Conservation (phyloP, 2,797 vertebrate species). For the Smutsia gigantea region DNA sequence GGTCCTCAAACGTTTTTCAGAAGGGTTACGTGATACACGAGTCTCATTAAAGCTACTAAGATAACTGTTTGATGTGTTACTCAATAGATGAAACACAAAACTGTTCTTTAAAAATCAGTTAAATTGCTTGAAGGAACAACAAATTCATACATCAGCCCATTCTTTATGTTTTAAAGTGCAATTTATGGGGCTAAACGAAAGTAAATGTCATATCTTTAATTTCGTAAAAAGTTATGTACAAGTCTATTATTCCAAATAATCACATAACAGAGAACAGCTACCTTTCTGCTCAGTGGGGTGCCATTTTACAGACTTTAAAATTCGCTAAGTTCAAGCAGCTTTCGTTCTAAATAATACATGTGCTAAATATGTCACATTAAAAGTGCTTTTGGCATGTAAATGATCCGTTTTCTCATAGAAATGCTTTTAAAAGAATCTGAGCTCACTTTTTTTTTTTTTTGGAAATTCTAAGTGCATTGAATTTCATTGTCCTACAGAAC, state of each 20-base stretch:
- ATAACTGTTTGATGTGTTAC: slow-evolving; percentile 86
- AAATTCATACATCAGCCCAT: slow-evolving; percentile 86
- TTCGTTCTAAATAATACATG: slow-evolving; percentile 95
- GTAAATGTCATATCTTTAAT: slow-evolving; percentile 94
- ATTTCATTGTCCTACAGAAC: slow-evolving; percentile 91
- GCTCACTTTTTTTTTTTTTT: slow-evolving; percentile 87
- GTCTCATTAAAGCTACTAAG: slow-evolving; percentile 85
- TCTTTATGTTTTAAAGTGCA: slow-evolving; percentile 88
- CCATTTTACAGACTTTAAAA: slow-evolving; percentile 98
- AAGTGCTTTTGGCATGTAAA: slow-evolving; percentile 95
- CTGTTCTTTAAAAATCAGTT: slow-evolving; percentile 88
- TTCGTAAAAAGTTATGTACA: slow-evolving; percentile 94
- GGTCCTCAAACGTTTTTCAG: slow-evolving; percentile 64
- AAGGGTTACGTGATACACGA: slow-evolving; percentile 77
- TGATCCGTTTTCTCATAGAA: slow-evolving; percentile 94
- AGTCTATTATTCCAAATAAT: slow-evolving; percentile 99
- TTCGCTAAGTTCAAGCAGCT: slow-evolving; percentile 94
- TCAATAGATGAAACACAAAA: slow-evolving; percentile 87
- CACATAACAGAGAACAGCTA: slow-evolving; percentile 95
- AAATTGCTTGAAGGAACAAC: slow-evolving; percentile 87
- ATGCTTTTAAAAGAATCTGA: slow-evolving; percentile 92
- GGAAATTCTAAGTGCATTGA: slow-evolving; percentile 91
- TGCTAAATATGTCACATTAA: slow-evolving; percentile 97
- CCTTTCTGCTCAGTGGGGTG: slow-evolving; percentile 96
- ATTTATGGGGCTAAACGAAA: slow-evolving; percentile 88